A percentile compares a stretch with the other conserved stretches of the same genome.
These are phyloP conservation scores for Chymomyza caudatula DNA, from an alignment of 2,888 invertebrate species.

Conservation along the genomic window DNA sequence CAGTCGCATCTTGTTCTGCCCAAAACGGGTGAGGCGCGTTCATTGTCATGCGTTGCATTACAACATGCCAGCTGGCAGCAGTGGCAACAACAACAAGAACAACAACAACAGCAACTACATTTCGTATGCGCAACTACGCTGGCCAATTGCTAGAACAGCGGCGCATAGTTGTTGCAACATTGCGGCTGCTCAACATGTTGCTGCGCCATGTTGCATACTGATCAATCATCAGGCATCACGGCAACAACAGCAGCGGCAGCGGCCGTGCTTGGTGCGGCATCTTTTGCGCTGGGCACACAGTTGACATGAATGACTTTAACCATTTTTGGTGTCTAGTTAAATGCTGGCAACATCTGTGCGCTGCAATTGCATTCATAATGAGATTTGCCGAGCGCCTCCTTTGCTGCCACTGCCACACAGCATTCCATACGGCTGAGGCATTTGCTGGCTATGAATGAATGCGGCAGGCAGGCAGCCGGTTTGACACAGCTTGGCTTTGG, in stretches of 20 bases:
- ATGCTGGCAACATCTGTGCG: constrained; percentile 39
- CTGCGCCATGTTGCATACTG: constrained; percentile 71
- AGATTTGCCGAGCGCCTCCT: constrained; percentile 16
- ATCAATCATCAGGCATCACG: constrained; percentile 55
- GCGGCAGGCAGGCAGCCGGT: not conserved
- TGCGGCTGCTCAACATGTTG: constrained; percentile 58
- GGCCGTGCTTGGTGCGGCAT: constrained; percentile 51
- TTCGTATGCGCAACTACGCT: constrained; percentile 55
- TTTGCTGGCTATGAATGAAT: not conserved
- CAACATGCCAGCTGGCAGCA: constrained; percentile 72
- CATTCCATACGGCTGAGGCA: not conserved
- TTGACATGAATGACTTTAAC: constrained; percentile 71
- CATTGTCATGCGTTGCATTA: constrained; percentile 76
- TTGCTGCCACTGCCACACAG: not conserved
- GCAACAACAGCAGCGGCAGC: constrained; percentile 1
- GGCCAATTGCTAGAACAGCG: constrained; percentile 51
- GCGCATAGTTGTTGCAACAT: constrained; percentile 57
- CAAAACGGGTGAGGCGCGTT: constrained; percentile 48
- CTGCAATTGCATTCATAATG: constrained; percentile 67
- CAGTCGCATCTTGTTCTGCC: constrained; percentile 28
- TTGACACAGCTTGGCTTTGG: not conserved
- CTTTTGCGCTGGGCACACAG: constrained; percentile 15
- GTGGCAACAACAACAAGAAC: too few species aligned
- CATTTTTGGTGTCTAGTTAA: constrained; percentile 75
- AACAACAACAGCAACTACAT: constrained; percentile 35